phyloP scores from a whole-genome alignment of 2,888 invertebrate genomes.

The Tholera decimalis region DNA sequence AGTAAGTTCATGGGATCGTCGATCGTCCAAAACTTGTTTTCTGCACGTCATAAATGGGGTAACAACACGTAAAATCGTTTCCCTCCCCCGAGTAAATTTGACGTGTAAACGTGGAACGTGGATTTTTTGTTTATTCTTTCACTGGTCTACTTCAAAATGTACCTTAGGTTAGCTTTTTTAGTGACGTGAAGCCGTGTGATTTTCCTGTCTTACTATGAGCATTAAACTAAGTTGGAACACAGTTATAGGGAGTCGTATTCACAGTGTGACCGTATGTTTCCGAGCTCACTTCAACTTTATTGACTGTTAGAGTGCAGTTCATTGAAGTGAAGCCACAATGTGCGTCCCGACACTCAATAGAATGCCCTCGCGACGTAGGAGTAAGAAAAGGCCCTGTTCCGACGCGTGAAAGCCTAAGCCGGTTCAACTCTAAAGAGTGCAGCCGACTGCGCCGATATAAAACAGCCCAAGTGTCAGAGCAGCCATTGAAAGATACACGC shows the following conservation, averaged over 20 bases:
- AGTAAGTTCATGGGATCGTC: conserved; percentile 37
- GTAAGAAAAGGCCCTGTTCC: conserved; percentile 80
- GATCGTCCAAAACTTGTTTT: conserved; percentile 61
- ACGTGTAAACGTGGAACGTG: conserved; percentile 56
- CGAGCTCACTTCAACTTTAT: conserved; percentile 64
- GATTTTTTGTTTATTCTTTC: conserved; percentile 51
- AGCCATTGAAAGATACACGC: conserved; percentile 77
- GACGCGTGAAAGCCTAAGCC: conserved; percentile 80
- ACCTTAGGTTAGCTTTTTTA: conserved; percentile 13
- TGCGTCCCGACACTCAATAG: conserved; percentile 76
- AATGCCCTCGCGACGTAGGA: conserved; percentile 72
- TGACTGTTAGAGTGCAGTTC: conserved; percentile 69
- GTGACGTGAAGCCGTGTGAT: background rate
- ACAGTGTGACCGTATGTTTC: conserved; percentile 43
- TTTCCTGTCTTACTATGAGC: conserved; percentile 17
- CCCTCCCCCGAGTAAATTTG: conserved; percentile 62
- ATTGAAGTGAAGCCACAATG: conserved; percentile 75
- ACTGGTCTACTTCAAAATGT: conserved; percentile 43
- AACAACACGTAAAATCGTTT: conserved; percentile 66
- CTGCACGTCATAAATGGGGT: conserved; percentile 67
- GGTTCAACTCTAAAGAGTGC: conserved; percentile 75
- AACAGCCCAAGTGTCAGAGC: conserved; percentile 71
- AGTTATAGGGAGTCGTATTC: conserved; percentile 48
- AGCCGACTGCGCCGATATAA: conserved; percentile 68
- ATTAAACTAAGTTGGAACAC: conserved; percentile 38